phyloP scores from a whole-genome alignment of 2,888 invertebrate species.

The Resseliella maxima region DNA sequence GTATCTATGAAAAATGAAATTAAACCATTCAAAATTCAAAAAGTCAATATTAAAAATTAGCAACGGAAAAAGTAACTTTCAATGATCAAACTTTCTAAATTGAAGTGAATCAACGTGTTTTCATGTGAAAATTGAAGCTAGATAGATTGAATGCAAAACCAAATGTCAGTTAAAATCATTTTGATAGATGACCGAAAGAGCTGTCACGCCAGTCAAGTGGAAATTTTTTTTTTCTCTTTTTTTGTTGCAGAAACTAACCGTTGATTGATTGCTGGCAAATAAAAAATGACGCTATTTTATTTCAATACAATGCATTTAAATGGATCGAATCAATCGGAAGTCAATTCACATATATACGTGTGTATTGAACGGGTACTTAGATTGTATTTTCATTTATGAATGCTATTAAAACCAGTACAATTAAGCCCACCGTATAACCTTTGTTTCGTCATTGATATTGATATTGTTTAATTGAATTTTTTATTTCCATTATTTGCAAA shows the following conservation, averaged over 20 bases:
- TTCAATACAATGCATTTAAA: not conserved
- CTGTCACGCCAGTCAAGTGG: not conserved
- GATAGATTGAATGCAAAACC: not conserved
- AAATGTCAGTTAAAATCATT: not conserved
- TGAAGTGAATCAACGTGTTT: not conserved
- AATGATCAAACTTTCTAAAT: conserved; percentile 45
- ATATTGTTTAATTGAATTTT: conserved; percentile 1
- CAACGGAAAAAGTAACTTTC: conserved; percentile 12
- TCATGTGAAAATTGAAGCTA: not conserved
- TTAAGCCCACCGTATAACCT: not conserved
- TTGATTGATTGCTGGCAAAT: not conserved
- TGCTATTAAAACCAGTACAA: not conserved
- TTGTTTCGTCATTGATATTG: conserved; percentile 22
- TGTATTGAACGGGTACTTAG: not conserved
- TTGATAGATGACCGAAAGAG: conserved; percentile 40
- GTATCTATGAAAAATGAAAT: not conserved
- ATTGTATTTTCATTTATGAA: too few species aligned
- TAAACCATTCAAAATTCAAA: not conserved
- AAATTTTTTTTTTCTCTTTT: too few species aligned
- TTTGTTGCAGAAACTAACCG: not conserved
- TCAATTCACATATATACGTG: not conserved
- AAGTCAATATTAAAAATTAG: not conserved
- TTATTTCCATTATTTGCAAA: not conserved
- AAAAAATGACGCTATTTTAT: not conserved
- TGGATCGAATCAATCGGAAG: not conserved